Conservation (phyloP, 1,140 invertebrate genomes). For the Ericerus pela region DNA sequence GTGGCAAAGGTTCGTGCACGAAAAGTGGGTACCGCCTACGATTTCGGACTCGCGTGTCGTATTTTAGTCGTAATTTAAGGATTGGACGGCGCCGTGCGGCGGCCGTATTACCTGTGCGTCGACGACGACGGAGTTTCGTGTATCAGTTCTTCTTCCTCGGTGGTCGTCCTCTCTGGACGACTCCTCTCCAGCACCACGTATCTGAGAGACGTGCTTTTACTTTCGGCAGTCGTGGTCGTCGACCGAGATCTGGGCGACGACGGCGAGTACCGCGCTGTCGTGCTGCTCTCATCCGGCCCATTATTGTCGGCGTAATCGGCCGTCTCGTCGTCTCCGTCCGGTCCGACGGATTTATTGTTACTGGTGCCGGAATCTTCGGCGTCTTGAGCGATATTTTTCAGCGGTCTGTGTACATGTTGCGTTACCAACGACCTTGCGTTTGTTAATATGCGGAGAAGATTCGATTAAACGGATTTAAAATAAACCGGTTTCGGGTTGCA, state of each 20-base stretch:
- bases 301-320: background rate
- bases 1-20: too few relatives aligned
- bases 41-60: too few relatives aligned
- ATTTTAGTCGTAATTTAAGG: too few relatives aligned
- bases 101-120: background rate
- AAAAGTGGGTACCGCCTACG: too few relatives aligned
- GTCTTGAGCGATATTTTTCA: constrained; percentile 13
- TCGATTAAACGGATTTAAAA: too few relatives aligned
- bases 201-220: background rate
- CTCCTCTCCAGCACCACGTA: background rate
- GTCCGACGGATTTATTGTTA: background rate
- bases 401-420: constrained; percentile 14
- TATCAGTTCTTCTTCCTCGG: background rate
- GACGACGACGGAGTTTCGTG: background rate
- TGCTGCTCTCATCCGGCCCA: background rate
- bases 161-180: background rate
- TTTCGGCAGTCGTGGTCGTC: background rate
- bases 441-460: too few relatives aligned
- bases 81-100: too few relatives aligned
- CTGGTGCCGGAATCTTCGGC: background rate
- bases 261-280: background rate
- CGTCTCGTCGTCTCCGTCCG: background rate
- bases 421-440: too few relatives aligned
- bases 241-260: background rate
- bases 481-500: too few relatives aligned